These are phyloP conservation scores for Diarsia dahlii DNA, from an alignment of 2,888 invertebrate genomes.

Conservation along the genomic window DNA sequence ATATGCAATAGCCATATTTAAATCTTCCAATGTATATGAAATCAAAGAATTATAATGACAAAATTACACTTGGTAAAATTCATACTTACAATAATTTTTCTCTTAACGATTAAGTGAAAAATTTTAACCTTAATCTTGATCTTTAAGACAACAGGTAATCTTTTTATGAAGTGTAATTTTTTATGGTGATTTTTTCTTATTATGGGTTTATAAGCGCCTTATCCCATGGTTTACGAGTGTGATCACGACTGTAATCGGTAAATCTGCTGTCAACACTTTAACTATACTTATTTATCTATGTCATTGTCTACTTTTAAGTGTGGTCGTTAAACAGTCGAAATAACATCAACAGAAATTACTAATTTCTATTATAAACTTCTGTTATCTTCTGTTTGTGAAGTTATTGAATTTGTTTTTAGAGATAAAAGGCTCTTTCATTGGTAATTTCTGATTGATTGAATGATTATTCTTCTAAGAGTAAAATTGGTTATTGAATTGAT, in stretches of 20 bases:
- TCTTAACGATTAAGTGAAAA: background rate
- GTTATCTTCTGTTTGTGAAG: background rate
- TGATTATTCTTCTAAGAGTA: too few relatives aligned
- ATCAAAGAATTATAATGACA: background rate
- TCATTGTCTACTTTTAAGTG: background rate
- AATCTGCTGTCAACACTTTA: slow-evolving; percentile 15
- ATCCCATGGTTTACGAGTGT: background rate
- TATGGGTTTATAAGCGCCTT: background rate
- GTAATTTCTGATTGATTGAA: too few relatives aligned
- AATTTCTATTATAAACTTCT: too few relatives aligned
- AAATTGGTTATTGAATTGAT: too few relatives aligned
- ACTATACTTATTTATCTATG: background rate
- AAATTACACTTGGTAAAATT: background rate
- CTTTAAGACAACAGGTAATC: background rate
- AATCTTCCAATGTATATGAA: background rate
- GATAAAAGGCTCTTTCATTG: too few relatives aligned
- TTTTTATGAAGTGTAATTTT: background rate
- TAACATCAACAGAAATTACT: background rate
- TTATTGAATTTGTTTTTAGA: background rate
- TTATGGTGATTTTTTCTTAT: slow-evolving; percentile 1
- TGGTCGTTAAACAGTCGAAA: background rate
- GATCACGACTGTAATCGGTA: slow-evolving; percentile 4
- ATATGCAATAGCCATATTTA: too few relatives aligned
- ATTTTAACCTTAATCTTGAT: background rate
- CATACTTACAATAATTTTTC: background rate